A percentile compares a stretch with the other conserved stretches of the same genome.
These are phyloP conservation scores for Phainopepla nitens DNA, from an alignment of 2,113 vertebrate genomes.

Conservation along the genomic window DNA sequence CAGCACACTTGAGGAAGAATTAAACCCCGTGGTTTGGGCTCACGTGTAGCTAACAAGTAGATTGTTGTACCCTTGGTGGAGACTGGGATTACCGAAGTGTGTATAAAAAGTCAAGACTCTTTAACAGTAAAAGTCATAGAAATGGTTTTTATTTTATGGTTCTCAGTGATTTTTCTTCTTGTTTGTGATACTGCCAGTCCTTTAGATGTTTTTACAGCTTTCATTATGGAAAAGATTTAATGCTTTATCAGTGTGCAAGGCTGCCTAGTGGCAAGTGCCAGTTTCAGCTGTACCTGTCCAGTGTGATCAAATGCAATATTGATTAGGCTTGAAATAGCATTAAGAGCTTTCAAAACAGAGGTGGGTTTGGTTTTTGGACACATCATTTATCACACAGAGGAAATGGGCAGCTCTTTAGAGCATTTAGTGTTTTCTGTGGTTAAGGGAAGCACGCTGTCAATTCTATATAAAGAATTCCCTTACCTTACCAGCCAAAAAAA, in stretches of 20 bases:
- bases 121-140: background rate
- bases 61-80: background rate
- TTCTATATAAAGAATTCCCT: background rate
- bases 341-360: background rate
- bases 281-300: background rate
- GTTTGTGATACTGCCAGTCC: fast-evolving
- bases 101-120: background rate
- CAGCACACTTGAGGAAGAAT: no score
- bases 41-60: fast-evolving
- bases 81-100: background rate
- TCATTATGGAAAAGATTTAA: background rate
- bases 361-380: background rate
- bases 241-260: background rate
- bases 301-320: background rate
- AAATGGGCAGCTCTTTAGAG: background rate
- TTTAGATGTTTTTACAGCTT: background rate
- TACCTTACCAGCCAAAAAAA: background rate
- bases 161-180: background rate
- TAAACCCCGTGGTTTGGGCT: background rate
- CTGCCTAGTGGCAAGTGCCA: background rate
- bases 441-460: background rate
- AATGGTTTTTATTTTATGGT: background rate
- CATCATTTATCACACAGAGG: background rate
- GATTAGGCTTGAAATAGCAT: background rate
- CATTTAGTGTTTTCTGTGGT: background rate